These are phyloP conservation scores for Drosophila saltans DNA, from an alignment of 1,140 invertebrate species.

Conservation along the genomic window DNA sequence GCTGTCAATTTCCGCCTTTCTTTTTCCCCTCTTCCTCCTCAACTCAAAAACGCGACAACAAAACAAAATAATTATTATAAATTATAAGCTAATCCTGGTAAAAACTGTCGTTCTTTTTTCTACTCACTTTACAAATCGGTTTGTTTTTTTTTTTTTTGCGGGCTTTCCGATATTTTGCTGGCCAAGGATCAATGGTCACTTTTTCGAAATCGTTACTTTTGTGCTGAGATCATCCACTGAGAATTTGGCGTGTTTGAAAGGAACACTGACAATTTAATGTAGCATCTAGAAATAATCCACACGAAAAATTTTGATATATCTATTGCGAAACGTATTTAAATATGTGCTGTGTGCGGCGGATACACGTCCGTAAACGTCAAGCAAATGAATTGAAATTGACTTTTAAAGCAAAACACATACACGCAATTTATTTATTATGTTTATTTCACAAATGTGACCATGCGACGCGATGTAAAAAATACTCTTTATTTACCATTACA, in stretches of 20 bases:
- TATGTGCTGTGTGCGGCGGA: slow-evolving; percentile 54
- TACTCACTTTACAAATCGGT: slow-evolving; percentile 61
- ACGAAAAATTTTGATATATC: slow-evolving; percentile 68
- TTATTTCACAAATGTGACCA: too few species aligned
- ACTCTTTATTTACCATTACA: too few species aligned
- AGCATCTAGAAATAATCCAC: slow-evolving; percentile 68
- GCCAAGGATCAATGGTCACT: slow-evolving; percentile 20
- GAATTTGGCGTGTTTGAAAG: slow-evolving; percentile 65
- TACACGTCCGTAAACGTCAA: slow-evolving; percentile 69
- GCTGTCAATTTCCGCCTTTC: slow-evolving; percentile 66
- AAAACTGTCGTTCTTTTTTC: slow-evolving; percentile 1
- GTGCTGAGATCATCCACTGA: slow-evolving; percentile 59
- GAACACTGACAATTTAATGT: slow-evolving; percentile 66
- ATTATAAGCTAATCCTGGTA: slow-evolving; percentile 10
- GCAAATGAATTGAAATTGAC: slow-evolving; percentile 75
- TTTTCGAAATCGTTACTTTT: slow-evolving; percentile 25
- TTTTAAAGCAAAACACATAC: slow-evolving; percentile 59
- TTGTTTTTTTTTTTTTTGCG: slow-evolving; percentile 12
- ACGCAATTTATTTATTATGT: too few species aligned
- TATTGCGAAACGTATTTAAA: slow-evolving; percentile 74
- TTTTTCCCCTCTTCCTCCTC: slow-evolving; percentile 8
- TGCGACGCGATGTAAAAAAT: too few species aligned
- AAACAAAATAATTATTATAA: slow-evolving; percentile 9
- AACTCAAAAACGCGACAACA: background rate
- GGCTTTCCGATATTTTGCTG: slow-evolving; percentile 15